Conservation (phyloP, 2,797 vertebrate species). For the Bovichtus variegatus region DNA sequence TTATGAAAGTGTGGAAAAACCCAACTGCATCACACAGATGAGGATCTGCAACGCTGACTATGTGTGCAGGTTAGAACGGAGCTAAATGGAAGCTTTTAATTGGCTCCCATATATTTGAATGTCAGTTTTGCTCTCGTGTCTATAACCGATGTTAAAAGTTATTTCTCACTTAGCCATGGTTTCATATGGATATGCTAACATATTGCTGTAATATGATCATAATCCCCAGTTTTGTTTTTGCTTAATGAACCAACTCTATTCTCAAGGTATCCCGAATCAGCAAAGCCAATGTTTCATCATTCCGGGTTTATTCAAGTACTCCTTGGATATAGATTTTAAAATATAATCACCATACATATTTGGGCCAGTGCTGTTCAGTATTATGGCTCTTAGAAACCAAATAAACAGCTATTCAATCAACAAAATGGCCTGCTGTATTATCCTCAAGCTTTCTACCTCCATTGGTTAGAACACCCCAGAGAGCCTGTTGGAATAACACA, state of each 20-base stretch:
- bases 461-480: constrained; percentile 76
- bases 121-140: neutral
- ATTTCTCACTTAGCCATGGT: constrained; percentile 28
- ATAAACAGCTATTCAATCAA: constrained; percentile 79
- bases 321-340: constrained; percentile 38
- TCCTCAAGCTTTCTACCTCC: constrained; percentile 75
- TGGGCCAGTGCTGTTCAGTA: constrained; percentile 29
- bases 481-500: constrained; percentile 82
- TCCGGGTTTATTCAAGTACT: constrained; percentile 31
- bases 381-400: constrained; percentile 63
- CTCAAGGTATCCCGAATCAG: constrained; percentile 5
- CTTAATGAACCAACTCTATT: constrained; percentile 38
- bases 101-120: constrained; percentile 18
- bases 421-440: constrained; percentile 72
- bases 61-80: constrained; percentile 90
- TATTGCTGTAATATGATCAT: constrained; percentile 30
- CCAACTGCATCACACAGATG: constrained; percentile 90
- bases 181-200: constrained; percentile 30
- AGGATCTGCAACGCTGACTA: constrained; percentile 90
- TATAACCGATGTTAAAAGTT: constrained; percentile 39
- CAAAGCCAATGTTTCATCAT: constrained; percentile 20
- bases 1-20: constrained; percentile 89
- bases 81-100: constrained; percentile 23
- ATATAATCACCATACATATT: constrained; percentile 42
- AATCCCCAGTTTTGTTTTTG: constrained; percentile 28